phyloP scores from a whole-genome alignment of 2,888 invertebrate species.

The Ethmia dodecea region DNA sequence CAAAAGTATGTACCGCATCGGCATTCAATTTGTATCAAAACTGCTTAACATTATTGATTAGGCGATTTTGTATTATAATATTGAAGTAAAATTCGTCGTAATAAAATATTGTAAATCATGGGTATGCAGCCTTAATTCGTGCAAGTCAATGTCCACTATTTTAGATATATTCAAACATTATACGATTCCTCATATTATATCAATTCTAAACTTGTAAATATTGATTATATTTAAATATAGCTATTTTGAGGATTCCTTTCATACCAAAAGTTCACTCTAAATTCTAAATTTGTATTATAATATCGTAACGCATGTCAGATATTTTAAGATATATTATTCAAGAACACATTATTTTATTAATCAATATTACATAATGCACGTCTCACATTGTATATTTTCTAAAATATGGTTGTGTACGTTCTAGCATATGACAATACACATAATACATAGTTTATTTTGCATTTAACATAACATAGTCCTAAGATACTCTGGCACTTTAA shows the following conservation, averaged over 20 bases:
- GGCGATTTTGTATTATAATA: too few species aligned
- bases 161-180: too few species aligned
- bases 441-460: constrained; percentile 42
- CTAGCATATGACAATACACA: constrained; percentile 41
- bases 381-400: constrained; percentile 10
- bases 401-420: constrained; percentile 24
- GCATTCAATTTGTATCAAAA: too few species aligned
- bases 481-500: constrained; percentile 8
- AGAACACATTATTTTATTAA: background rate
- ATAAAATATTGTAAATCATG: too few species aligned
- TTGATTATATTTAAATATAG: constrained; percentile 35
- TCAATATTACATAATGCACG: background rate
- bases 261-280: constrained; percentile 49
- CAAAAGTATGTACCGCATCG: too few species aligned
- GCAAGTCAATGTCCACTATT: too few species aligned
- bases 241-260: constrained; percentile 32
- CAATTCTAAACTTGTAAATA: constrained; percentile 56
- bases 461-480: constrained; percentile 38
- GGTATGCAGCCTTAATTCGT: too few species aligned
- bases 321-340: background rate
- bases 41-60: too few species aligned
- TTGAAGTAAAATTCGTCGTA: too few species aligned
- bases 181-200: too few species aligned
- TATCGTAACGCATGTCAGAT: background rate
- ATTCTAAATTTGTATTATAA: constrained; percentile 20